Evolutionary conservation across 2,888 invertebrate genomes (phyloP), one percentile per base, ranked within the genome.

Genomic region (Microctonus hyperodae): DNA sequence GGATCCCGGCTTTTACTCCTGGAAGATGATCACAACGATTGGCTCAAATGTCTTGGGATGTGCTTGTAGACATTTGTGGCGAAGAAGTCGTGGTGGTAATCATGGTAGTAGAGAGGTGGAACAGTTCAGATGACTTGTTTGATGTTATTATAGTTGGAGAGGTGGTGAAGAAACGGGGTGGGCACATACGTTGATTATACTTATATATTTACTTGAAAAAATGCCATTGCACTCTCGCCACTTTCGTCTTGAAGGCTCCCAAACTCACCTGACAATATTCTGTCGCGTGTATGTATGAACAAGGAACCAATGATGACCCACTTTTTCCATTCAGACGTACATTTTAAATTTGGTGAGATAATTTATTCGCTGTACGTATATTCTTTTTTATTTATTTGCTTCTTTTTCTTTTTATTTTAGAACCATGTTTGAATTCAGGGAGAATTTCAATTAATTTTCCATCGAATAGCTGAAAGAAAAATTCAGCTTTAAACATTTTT

Each of bases 1-100:
- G 68, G 75, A 69, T 76, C 76, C 74, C 75, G 75, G 79, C 80
- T 81, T 82, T 81, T 80, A 82, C 78, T 71, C 76, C 73, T 55
- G 68, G 72, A 74, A 73, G 74, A 78, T 76, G 74, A 78, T 79
- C 75, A 59, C 48, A 59, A 65, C 59, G 59, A 65, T 65, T 65
- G 65, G 55, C 59, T 55, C 55, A 28, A 16, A n/a, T 23, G 23
- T 13, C 20, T 33, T 16, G 9, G n/a, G 31, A 53, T 37, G 60
- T 51, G 37, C 61, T 53, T 62, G 59, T 25, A 40, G 35, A 13
- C 51, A 51, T 59, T 23, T 20, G 53, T 40, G 1, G 23, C 20
- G 23, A 48, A 50, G 23, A 28, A 48, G 62, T 57, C 20, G 66
- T 55, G 65, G 56, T 61, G 37, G 56, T 35, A 50, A 51, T 23